phyloP scores from a whole-genome alignment of 2,797 vertebrate genomes.

The Mycteria americana region DNA sequence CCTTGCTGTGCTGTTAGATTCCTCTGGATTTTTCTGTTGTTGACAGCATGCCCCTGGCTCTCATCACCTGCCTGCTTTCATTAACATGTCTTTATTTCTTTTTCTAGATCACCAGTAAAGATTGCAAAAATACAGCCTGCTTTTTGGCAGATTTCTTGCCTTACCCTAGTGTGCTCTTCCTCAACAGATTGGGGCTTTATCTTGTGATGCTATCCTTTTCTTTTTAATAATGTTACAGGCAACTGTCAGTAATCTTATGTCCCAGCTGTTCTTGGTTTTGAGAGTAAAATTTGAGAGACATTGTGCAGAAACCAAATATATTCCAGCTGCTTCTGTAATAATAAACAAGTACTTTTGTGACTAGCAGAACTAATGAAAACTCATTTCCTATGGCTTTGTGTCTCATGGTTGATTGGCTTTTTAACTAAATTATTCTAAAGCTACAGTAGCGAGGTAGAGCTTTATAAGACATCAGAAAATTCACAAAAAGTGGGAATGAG shows the following conservation, averaged over 20 bases:
- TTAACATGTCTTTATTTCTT: neutral
- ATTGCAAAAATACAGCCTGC: neutral
- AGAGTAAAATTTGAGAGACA: neutral
- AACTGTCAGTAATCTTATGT: constrained; percentile 1
- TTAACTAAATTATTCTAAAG: constrained; percentile 28
- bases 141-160: neutral
- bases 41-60: neutral
- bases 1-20: neutral
- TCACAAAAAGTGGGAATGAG: neutral
- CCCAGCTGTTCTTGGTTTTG: constrained; percentile 25
- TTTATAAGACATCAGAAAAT: neutral
- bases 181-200: neutral
- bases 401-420: constrained; percentile 21
- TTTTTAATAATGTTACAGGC: neutral
- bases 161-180: neutral
- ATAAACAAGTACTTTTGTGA: constrained; percentile 47
- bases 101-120: neutral
- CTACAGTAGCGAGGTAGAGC: neutral
- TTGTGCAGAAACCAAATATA: constrained; percentile 13
- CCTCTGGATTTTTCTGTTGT: neutral
- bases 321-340: constrained; percentile 39
- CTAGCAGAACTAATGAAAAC: constrained; percentile 56
- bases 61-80: neutral
- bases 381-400: constrained; percentile 19
- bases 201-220: neutral